Conservation (phyloP, 2,113 vertebrate genomes). For the Rhineura floridana region DNA sequence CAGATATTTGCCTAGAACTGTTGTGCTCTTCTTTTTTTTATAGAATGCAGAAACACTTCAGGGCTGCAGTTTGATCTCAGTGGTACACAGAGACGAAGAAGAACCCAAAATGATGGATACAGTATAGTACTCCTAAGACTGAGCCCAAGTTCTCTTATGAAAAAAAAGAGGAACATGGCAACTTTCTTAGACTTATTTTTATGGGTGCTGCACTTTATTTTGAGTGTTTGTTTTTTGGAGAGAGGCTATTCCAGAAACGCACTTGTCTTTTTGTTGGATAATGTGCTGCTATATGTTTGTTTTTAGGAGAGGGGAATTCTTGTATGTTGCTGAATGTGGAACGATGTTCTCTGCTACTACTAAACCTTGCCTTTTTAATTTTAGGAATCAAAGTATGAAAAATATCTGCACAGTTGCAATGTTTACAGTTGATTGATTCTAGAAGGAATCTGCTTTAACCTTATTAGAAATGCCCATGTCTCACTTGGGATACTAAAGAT, state of each 20-base stretch:
- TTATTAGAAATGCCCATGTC: constrained; percentile 70
- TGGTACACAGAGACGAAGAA: constrained; percentile 89
- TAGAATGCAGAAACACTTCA: constrained; percentile 86
- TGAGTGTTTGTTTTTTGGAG: constrained; percentile 72
- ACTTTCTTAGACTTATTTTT: constrained; percentile 84
- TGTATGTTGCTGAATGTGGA: constrained; percentile 75
- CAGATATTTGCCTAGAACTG: background rate
- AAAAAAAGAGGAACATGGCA: constrained; percentile 78
- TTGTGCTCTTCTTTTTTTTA: constrained; percentile 51
- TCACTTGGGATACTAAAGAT: constrained; percentile 70
- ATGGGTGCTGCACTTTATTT: constrained; percentile 97
- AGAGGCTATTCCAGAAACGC: constrained; percentile 68
- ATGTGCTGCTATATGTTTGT: constrained; percentile 82
- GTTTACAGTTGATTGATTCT: constrained; percentile 80
- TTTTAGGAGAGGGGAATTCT: constrained; percentile 72
- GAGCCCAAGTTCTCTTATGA: constrained; percentile 73
- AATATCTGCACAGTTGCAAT: constrained; percentile 78
- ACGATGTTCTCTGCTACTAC: constrained; percentile 79
- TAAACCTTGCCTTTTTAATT: constrained; percentile 81
- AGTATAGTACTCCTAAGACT: constrained; percentile 78
- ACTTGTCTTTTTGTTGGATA: constrained; percentile 68
- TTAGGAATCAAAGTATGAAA: constrained; percentile 76
- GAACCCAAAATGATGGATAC: constrained; percentile 96
- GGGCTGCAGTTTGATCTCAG: constrained; percentile 79
- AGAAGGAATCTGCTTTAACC: constrained; percentile 74